Conservation (phyloP, 2,113 vertebrate species). For the Chrysemys picta region DNA sequence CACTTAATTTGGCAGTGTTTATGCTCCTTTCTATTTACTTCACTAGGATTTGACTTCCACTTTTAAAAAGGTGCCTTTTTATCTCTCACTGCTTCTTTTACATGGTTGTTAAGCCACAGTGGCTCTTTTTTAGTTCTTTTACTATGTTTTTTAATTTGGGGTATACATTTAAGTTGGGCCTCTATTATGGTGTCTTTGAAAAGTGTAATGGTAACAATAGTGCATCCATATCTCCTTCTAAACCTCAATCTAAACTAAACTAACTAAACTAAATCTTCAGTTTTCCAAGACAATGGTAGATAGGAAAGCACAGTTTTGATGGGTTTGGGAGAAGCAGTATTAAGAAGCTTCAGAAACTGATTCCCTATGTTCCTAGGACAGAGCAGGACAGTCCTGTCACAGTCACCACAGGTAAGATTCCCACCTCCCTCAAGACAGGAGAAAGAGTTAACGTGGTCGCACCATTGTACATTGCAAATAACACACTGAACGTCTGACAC, state of each 20-base stretch:
- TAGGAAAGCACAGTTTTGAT: not conserved
- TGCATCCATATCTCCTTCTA: not conserved
- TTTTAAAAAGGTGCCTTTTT: too few relatives aligned
- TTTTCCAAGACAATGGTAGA: not conserved
- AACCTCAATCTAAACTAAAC: too few relatives aligned
- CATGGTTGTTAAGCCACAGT: too few relatives aligned
- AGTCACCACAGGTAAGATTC: not conserved
- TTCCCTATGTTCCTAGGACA: not conserved
- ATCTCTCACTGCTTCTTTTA: too few relatives aligned
- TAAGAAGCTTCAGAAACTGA: not conserved
- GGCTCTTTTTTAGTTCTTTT: too few relatives aligned
- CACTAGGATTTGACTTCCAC: too few relatives aligned
- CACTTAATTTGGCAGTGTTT: too few relatives aligned
- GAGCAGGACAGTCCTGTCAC: not conserved
- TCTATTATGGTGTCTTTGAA: too few relatives aligned
- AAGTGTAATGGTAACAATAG: not conserved
- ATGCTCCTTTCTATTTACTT: too few relatives aligned
- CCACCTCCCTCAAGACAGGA: not conserved
- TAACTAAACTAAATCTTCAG: not conserved
- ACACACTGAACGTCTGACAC: not conserved
- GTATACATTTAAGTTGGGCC: too few relatives aligned
- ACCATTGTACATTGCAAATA: rapidly evolving
- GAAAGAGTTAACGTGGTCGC: not conserved
- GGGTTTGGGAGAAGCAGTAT: not conserved
- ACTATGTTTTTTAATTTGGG: too few relatives aligned